Conservation (phyloP, 2,888 invertebrate species). For the Sesia bembeciformis region DNA sequence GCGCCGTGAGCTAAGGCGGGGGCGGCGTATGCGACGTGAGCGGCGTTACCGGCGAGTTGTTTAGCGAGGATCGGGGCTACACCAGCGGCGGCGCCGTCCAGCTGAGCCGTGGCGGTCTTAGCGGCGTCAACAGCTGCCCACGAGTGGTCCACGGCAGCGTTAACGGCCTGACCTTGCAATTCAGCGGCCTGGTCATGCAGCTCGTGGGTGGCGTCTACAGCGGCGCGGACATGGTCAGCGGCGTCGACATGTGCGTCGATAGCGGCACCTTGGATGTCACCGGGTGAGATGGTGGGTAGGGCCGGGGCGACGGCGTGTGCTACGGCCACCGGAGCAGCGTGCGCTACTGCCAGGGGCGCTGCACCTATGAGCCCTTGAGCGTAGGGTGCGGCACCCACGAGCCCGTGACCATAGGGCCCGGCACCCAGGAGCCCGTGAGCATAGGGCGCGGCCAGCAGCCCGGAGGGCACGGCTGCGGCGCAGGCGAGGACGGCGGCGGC, state of each 20-base stretch:
- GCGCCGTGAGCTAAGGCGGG: conserved; percentile 15
- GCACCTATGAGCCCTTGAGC: conserved; percentile 21
- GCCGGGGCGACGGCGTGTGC: conserved; percentile 33
- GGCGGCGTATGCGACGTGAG: conserved; percentile 20
- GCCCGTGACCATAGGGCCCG: conserved; percentile 33
- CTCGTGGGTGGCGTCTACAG: conserved; percentile 57
- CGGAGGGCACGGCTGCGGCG: conserved; percentile 15
- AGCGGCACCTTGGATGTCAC: conserved; percentile 57
- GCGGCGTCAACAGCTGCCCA: conserved; percentile 65
- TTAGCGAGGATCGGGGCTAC: conserved; percentile 60
- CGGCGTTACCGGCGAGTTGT: conserved; percentile 51
- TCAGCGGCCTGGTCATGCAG: conserved; percentile 63
- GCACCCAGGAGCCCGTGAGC: conserved; percentile 45
- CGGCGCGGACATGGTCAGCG: conserved; percentile 59
- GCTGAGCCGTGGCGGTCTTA: conserved; percentile 56
- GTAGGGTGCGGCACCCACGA: conserved; percentile 26
- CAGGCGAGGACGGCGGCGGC: conserved; percentile 62
- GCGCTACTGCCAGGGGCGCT: conserved; percentile 24
- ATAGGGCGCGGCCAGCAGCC: conserved; percentile 35
- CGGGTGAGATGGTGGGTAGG: conserved; percentile 60
- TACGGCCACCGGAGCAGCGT: conserved; percentile 29
- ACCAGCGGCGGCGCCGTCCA: conserved; percentile 64
- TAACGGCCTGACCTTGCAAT: conserved; percentile 57
- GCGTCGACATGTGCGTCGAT: conserved; percentile 65
- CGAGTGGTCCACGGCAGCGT: conserved; percentile 65